Percentiles rank a stretch among this genome's conserved stretches.
phyloP scores from a whole-genome alignment of 2,113 vertebrate genomes.

The Sebastes fasciatus region DNA sequence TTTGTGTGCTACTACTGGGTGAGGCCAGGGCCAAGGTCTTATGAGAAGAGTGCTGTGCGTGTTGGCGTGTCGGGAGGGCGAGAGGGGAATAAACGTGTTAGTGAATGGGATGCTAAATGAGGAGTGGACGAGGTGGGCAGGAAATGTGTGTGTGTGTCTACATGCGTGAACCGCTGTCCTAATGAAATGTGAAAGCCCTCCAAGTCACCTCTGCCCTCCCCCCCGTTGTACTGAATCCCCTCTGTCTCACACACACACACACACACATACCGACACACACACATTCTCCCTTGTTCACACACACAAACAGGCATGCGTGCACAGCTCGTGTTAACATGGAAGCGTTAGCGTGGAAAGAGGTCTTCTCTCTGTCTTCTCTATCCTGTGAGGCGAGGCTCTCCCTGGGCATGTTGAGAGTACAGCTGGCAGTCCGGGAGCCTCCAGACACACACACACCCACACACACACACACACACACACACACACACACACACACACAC shows the following conservation, averaged over 20 bases:
- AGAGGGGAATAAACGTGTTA: conserved; percentile 36
- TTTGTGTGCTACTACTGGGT: conserved; percentile 33
- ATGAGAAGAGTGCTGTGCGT: conserved; percentile 42
- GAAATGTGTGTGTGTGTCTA: conserved; percentile 64
- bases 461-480: conserved; percentile 42
- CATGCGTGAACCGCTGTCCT: conserved; percentile 62
- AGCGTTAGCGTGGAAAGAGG: conserved; percentile 74
- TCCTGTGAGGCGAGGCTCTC: conserved; percentile 63
- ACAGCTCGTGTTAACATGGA: conserved; percentile 62
- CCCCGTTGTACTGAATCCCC: conserved; percentile 26
- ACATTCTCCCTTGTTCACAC: conserved; percentile 28
- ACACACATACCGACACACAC: conserved; percentile 31
- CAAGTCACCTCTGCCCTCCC: conserved; percentile 67
- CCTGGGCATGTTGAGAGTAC: conserved; percentile 67
- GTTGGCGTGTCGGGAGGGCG: conserved; percentile 50
- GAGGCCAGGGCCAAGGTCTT: conserved; percentile 42
- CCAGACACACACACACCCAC: conserved; percentile 51
- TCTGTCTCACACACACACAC: conserved; percentile 3
- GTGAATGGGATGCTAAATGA: conserved; percentile 58
- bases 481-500: conserved; percentile 9
- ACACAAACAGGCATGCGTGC: conserved; percentile 49
- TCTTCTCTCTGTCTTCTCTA: conserved; percentile 58
- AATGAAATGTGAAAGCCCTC: conserved; percentile 77
- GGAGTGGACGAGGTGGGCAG: conserved; percentile 53
- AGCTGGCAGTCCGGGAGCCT: conserved; percentile 73